Evolutionary conservation across 2,113 vertebrate genomes (phyloP).

Genomic region (Xiphophorus hellerii): DNA sequence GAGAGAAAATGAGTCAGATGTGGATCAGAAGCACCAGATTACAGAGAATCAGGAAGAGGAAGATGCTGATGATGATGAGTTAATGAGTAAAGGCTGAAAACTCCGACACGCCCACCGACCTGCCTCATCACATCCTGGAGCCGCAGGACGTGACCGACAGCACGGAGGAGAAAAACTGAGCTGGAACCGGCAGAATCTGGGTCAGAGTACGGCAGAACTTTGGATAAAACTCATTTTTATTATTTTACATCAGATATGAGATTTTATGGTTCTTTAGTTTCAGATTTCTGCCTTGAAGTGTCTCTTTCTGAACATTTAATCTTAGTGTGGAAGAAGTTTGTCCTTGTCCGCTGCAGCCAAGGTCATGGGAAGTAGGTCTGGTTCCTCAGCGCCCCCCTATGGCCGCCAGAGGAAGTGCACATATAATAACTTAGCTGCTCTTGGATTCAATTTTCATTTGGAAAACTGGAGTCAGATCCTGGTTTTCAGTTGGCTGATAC

Average conservation of each 20-base stretch:
- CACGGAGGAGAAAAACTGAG: neutral
- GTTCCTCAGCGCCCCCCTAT: neutral
- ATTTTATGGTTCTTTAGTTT: no score
- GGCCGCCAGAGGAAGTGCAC: neutral
- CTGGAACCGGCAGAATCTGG: no score
- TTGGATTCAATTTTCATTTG: no score
- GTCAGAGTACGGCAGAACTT: no score
- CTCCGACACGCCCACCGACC: neutral
- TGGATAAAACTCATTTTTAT: no score
- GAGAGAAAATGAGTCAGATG: neutral
- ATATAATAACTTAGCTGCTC: neutral
- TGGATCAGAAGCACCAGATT: neutral
- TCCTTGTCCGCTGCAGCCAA: neutral
- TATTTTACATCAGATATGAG: no score
- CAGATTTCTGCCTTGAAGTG: no score
- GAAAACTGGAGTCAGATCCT: no score
- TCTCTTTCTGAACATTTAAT: no score
- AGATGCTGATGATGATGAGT: neutral
- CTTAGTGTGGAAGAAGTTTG: neutral
- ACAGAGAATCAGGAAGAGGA: neutral
- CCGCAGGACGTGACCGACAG: slow-evolving; percentile 22
- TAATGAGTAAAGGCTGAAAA: neutral
- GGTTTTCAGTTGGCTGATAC: no score
- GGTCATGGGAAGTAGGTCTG: no score
- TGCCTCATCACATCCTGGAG: slow-evolving; percentile 3